Conservation (phyloP, 2,797 vertebrate species). For the Anableps anableps region DNA sequence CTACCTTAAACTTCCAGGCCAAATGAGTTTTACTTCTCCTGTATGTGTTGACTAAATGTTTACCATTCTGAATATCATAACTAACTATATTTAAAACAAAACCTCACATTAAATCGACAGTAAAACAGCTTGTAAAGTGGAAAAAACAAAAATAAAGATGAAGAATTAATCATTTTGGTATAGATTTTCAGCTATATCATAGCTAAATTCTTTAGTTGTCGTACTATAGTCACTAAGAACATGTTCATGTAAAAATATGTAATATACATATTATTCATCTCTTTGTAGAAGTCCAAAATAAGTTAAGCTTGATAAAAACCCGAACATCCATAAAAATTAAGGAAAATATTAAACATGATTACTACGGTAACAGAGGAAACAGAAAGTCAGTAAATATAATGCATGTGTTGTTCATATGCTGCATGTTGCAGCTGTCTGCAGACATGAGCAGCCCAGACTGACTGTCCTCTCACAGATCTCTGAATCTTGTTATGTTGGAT, state of each 20-base stretch:
- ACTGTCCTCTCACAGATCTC: neutral
- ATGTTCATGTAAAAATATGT: neutral
- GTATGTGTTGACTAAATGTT: too few relatives aligned
- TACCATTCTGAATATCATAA: neutral
- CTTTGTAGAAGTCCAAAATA: neutral
- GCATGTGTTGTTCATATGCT: neutral
- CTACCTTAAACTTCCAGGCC: too few relatives aligned
- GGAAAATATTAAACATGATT: too few relatives aligned
- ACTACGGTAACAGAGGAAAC: too few relatives aligned
- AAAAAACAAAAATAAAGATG: neutral
- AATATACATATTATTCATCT: neutral
- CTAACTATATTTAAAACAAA: neutral
- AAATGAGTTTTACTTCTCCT: neutral
- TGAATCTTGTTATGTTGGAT: slow-evolving; percentile 21
- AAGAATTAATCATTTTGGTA: neutral
- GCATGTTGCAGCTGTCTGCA: neutral
- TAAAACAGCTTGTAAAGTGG: neutral
- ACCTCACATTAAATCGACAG: neutral
- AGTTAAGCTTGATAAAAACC: neutral
- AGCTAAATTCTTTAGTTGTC: too few relatives aligned
- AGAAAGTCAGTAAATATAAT: neutral
- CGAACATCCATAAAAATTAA: neutral
- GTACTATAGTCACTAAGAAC: too few relatives aligned
- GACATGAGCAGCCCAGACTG: neutral
- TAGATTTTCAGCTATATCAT: too few relatives aligned